Evolutionary conservation across 2,113 vertebrate genomes (phyloP), one percentile per base, ranked within the genome.

Genomic region (Boleophthalmus pectinirostris): DNA sequence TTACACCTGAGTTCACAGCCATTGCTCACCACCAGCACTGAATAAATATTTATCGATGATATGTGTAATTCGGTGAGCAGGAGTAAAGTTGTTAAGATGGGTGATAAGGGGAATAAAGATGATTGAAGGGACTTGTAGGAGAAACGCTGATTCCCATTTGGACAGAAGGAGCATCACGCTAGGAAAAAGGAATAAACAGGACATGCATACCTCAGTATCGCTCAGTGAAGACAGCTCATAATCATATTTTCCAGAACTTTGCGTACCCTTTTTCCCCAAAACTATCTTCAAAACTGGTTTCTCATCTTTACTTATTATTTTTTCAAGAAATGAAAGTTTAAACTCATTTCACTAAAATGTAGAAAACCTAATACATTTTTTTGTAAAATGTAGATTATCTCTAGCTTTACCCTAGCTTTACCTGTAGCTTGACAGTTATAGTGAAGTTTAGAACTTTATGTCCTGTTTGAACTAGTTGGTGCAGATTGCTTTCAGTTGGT

Each of bases 1-100:
- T 94, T 92, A 92, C 91, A 92, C 91, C 92, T 92, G 86, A 91
- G 84, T 85, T 88, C 82, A 83, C 88, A 88, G 85, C 87, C 88
- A 88, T 86, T 83, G 82, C 87, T 92, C 90, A 84, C 78, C 81
- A 88, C 82, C 80, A 89, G 73, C 68, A 70, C 77, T 83, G 85
- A 88, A 91, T 90, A 93, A 93, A 90, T 90, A 89, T 91, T 84
- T 89, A 89, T 88, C 80, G 87, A 90, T 91, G 87, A 85, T 87
- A 82, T 75, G 69, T 63, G 75, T 69, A 69, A 80, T 84, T 88
- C 85, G 75, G 75, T 60, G 69, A 51, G 80, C 68, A 54, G 60
- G 65, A 68, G 47, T 78, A 9, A 54, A 66, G 72, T 60, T 81
- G 38, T 86, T 75, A 68, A 71, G 43, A 25, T 69, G 60, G 61